Evolutionary conservation across 2,888 invertebrate species (phyloP).

Genomic region (Hydraecia micacea): DNA sequence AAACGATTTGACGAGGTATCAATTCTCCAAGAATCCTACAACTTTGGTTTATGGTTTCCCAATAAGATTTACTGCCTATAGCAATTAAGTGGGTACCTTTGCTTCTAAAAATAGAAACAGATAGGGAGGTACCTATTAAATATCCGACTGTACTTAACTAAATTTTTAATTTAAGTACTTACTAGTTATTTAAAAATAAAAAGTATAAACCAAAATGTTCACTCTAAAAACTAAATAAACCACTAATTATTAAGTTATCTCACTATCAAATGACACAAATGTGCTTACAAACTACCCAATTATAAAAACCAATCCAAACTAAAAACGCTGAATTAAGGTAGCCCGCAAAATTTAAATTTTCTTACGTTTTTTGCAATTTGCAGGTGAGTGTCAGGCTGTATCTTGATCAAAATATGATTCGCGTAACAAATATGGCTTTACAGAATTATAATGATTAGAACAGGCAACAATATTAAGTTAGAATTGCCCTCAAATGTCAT

Average conservation of each 20-base stretch:
- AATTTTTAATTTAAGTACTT: neutral
- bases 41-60: conserved; percentile 4
- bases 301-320: neutral
- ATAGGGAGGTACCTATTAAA: neutral
- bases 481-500: neutral
- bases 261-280: neutral
- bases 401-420: neutral
- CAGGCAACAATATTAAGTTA: neutral
- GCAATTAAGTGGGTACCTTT: neutral
- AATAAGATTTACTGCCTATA: conserved; percentile 15
- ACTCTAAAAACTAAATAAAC: neutral
- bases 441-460: neutral
- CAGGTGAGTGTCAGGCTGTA: neutral
- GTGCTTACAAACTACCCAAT: neutral
- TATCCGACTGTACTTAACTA: neutral
- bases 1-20: neutral
- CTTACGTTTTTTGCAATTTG: neutral
- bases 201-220: neutral
- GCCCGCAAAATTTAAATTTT: neutral
- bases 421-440: neutral
- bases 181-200: neutral
- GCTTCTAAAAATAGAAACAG: neutral
- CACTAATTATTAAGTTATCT: neutral
- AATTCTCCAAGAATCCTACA: neutral
- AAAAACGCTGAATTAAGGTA: neutral